Conservation (phyloP, 2,888 invertebrate species). For the Chrysolina haemoptera region DNA sequence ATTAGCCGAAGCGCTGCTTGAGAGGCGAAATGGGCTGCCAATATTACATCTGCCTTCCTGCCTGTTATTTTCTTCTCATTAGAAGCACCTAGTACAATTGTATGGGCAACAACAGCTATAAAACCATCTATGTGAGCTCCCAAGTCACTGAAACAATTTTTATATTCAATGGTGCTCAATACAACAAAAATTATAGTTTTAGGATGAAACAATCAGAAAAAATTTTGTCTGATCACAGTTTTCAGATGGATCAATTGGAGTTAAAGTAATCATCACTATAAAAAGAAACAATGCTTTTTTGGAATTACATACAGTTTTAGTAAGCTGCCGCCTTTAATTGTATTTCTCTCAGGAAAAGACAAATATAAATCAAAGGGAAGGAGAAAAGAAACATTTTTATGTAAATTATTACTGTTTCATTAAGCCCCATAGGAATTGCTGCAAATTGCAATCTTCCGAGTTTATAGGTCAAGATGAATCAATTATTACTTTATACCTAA, state of each 20-base stretch:
- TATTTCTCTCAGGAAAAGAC: too few relatives aligned
- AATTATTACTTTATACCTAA: too few relatives aligned
- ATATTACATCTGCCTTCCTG: slow-evolving; percentile 86
- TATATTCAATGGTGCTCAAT: slow-evolving; percentile 2
- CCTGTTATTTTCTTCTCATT: slow-evolving; percentile 85
- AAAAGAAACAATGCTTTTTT: too few relatives aligned
- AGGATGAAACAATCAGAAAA: slow-evolving; percentile 27
- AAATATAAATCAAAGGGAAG: too few relatives aligned
- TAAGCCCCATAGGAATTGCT: too few relatives aligned
- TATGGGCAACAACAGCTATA: slow-evolving; percentile 98
- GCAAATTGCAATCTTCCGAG: too few relatives aligned
- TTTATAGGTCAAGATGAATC: too few relatives aligned
- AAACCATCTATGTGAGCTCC: slow-evolving; percentile 99
- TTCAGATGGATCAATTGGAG: slow-evolving; percentile 62
- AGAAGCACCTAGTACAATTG: slow-evolving; percentile 88
- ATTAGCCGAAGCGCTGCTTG: slow-evolving; percentile 95
- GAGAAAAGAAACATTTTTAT: too few relatives aligned
- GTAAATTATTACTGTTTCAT: too few relatives aligned
- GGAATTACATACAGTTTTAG: too few relatives aligned
- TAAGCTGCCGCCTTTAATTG: too few relatives aligned
- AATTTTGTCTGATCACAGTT: slow-evolving; percentile 44
- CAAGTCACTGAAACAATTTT: slow-evolving; percentile 81
- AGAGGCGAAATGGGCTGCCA: slow-evolving; percentile 96
- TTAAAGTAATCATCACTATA: slow-evolving; percentile 51
- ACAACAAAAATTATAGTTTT: neutral